phyloP scores from a whole-genome alignment of 2,113 vertebrate genomes.

The Phaethon lepturus region DNA sequence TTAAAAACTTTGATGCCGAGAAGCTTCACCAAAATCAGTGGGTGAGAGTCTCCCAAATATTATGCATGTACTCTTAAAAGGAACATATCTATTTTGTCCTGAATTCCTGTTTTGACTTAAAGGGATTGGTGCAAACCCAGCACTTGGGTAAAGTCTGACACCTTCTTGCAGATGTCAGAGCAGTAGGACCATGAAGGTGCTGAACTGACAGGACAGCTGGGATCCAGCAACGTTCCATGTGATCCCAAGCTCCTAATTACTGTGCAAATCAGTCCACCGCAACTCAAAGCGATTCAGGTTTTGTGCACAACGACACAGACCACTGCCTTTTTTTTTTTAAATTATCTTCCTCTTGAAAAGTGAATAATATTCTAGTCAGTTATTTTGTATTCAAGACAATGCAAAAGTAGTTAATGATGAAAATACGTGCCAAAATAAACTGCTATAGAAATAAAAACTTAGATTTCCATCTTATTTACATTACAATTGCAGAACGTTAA shows the following conservation, averaged over 20 bases:
- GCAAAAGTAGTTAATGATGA: background rate
- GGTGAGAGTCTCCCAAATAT: background rate
- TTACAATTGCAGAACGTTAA: background rate
- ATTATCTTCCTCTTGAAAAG: background rate
- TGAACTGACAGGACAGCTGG: background rate
- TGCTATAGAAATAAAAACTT: background rate
- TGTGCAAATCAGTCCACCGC: background rate
- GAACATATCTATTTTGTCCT: background rate
- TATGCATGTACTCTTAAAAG: background rate
- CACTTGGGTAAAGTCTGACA: rapidly evolving
- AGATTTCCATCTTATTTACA: background rate
- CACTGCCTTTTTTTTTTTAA: background rate
- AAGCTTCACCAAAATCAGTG: background rate
- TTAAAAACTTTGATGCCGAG: background rate
- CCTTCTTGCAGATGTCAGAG: background rate
- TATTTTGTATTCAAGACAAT: background rate
- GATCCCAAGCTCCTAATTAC: background rate
- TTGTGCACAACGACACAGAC: background rate
- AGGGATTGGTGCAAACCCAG: background rate
- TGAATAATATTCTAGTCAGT: background rate
- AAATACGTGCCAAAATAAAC: background rate
- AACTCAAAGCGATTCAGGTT: background rate
- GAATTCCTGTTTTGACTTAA: background rate
- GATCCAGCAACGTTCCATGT: background rate
- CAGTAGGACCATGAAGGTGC: background rate